Evolutionary conservation across 2,797 vertebrate species (phyloP), one percentile per base, ranked within the genome.

Genomic region (Anabas testudineus): DNA sequence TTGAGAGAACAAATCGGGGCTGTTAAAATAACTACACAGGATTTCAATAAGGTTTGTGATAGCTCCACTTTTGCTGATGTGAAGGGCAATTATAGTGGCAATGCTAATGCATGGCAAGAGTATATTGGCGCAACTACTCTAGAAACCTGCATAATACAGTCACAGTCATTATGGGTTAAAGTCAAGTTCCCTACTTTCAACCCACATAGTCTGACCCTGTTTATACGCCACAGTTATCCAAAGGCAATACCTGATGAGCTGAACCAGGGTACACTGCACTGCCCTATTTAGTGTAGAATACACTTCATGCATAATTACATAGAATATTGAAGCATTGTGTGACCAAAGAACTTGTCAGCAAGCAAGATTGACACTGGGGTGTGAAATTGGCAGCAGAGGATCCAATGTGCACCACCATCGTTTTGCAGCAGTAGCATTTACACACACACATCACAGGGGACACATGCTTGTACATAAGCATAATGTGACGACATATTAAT

Each of bases 161-260:
- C 37, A 21, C 39, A 73, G 59, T 61, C 56, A 71, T 80, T 54
- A 77, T 2, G 3, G 55, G 70, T 77, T 83, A 53, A 62, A 67
- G 49, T 76, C 49, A 57, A 76, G 61, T 67, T 78, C 52, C 51
- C 53, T 22, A 16, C 69, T 86, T 75, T 47, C 41, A 74, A n/a
- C 71, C 58, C 52, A 61, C 67, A 43, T 63, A 24, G 43, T 67
- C 58, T 83, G 71, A 82, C 82, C 67, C 71, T 67, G 53, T 76
- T 82, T 63, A 67, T 65, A 64, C 76, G 57, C 61, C 43, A 24
- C 59, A 24, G 65, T 67, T 65, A 57, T 66, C 55, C 76, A 55
- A 74, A 46, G 64, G 42, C 63, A 46, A 55, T 42, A n/a, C 64
- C 42, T 74, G 79, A 83, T 69, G 61, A 83, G 65, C 64, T 62